Evolutionary conservation across 2,888 invertebrate genomes (phyloP).

Genomic region (Lysandra coridon): DNA sequence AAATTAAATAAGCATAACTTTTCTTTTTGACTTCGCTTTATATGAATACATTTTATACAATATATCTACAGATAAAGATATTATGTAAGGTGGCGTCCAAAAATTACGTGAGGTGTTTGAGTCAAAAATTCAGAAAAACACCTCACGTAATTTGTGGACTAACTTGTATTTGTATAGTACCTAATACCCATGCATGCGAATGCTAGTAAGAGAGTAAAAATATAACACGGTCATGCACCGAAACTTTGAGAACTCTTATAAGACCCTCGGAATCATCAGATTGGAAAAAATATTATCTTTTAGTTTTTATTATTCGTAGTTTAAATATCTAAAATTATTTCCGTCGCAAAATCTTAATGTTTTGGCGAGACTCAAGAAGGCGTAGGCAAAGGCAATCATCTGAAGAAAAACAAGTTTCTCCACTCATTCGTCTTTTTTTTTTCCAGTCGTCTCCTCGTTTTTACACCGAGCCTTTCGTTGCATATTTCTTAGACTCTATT

Average conservation of each 20-base stretch:
- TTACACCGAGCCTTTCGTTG: neutral
- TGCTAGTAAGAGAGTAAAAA: no score
- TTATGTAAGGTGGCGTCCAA: no score
- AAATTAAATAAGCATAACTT: no score
- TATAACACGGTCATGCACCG: neutral
- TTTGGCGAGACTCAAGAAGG: neutral
- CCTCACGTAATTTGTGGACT: no score
- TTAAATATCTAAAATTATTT: neutral
- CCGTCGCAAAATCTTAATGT: neutral
- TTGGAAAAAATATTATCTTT: neutral
- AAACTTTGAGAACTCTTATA: neutral
- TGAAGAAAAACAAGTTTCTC: conserved; percentile 1
- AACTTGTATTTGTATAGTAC: no score
- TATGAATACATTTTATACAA: no score
- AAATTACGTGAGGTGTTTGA: no score
- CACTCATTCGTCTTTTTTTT: neutral
- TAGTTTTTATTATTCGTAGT: no score
- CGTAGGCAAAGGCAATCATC: conserved; percentile 2
- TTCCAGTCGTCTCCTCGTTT: neutral
- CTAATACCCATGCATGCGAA: no score
- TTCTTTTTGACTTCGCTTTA: no score
- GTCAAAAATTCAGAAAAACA: no score
- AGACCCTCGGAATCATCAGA: neutral
- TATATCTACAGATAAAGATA: no score
- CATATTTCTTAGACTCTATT: neutral